phyloP scores from a whole-genome alignment of 1,140 invertebrate species.

The Procambarus clarkii region DNA sequence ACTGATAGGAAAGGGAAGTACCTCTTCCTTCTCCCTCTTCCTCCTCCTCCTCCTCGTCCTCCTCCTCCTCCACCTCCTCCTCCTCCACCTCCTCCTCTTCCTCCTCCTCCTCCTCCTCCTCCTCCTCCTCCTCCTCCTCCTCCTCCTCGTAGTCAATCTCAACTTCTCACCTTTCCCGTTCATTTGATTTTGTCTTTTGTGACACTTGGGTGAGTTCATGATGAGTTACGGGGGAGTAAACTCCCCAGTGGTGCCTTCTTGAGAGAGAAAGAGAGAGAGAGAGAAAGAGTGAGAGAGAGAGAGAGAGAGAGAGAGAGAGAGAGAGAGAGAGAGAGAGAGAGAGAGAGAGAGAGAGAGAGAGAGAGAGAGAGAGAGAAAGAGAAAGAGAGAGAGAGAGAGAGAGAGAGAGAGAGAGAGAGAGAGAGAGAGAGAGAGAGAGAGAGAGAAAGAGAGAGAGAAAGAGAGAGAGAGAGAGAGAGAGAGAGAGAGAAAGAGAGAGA shows the following conservation, averaged over 20 bases:
- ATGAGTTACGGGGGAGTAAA: neutral
- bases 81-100: too few species aligned
- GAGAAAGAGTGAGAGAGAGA: too few species aligned
- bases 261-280: too few species aligned
- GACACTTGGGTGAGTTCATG: neutral
- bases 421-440: constrained; percentile 6
- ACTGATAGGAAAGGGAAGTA: too few species aligned
- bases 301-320: too few species aligned
- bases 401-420: constrained; percentile 33
- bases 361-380: neutral
- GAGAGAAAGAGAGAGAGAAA: constrained; percentile 4
- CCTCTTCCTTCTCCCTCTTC: neutral
- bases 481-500: constrained; percentile 18
- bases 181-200: neutral
- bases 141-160: neutral
- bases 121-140: too few species aligned
- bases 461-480: constrained; percentile 31
- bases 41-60: neutral
- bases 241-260: neutral
- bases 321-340: neutral
- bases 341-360: neutral
- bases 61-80: too few species aligned
- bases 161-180: neutral
- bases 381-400: constrained; percentile 21
- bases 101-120: too few species aligned